phyloP scores from a whole-genome alignment of 2,888 invertebrate species.

The Lasioglossum malachurum region DNA sequence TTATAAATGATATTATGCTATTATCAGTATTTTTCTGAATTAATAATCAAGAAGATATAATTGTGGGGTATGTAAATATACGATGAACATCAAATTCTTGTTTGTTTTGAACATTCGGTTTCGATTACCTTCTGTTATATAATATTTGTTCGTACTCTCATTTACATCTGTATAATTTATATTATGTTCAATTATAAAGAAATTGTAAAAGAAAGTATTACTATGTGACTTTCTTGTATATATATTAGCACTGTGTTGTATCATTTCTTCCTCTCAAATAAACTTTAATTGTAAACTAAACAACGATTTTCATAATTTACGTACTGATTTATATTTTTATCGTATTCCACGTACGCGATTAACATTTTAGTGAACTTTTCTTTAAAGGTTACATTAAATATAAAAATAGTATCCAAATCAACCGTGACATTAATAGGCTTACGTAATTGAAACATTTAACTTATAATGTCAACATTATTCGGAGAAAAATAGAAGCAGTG shows the following conservation, averaged over 20 bases:
- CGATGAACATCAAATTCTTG: background rate
- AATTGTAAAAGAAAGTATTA: background rate
- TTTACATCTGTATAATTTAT: background rate
- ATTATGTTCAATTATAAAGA: background rate
- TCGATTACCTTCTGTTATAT: background rate
- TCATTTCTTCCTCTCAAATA: background rate
- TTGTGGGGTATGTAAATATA: background rate
- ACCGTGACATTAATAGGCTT: slow-evolving; percentile 16
- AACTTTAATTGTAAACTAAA: background rate
- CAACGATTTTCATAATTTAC: background rate
- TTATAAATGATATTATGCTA: background rate
- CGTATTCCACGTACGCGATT: background rate
- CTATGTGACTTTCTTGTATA: too few species aligned
- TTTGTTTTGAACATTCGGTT: background rate
- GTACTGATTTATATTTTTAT: background rate
- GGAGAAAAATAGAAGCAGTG: background rate
- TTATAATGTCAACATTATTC: background rate
- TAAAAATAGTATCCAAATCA: slow-evolving; percentile 6
- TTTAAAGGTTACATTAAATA: slow-evolving; percentile 3
- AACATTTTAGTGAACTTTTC: background rate
- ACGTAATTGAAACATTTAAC: background rate
- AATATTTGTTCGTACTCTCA: background rate
- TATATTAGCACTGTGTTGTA: background rate
- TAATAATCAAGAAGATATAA: background rate
- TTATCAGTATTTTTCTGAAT: background rate